Conservation (phyloP, 2,113 vertebrate species). For the Coptodon rendalli region DNA sequence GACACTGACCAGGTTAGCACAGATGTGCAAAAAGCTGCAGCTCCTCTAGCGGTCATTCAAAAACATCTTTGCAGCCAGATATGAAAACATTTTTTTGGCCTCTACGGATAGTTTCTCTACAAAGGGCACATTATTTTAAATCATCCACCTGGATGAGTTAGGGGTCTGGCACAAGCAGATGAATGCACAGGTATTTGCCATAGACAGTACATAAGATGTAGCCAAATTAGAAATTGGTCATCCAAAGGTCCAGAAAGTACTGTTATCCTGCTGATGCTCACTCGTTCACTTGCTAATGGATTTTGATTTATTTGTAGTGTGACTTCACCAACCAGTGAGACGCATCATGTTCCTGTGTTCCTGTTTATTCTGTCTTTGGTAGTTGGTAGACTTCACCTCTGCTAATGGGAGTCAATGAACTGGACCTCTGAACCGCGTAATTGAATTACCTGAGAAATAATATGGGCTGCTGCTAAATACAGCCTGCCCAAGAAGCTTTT, state of each 20-base stretch:
- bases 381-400: neutral
- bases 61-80: neutral
- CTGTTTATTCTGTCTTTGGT: neutral
- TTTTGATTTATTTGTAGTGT: neutral
- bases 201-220: neutral
- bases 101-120: neutral
- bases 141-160: neutral
- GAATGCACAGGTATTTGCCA: neutral
- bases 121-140: fast-evolving
- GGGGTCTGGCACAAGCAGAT: neutral
- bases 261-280: neutral
- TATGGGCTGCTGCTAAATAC: neutral
- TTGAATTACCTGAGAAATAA: neutral
- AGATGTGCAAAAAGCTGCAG: neutral
- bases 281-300: neutral
- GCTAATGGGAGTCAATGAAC: neutral
- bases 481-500: neutral
- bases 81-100: neutral
- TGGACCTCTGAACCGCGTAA: neutral
- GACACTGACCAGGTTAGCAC: neutral
- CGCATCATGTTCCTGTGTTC: neutral
- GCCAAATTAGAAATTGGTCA: neutral
- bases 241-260: neutral
- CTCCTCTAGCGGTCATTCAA: neutral
- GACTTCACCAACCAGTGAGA: neutral